These are phyloP conservation scores for Amphiura filiformis DNA, from an alignment of 35 echinoderm and acorn worm genomes.

Conservation along the genomic window DNA sequence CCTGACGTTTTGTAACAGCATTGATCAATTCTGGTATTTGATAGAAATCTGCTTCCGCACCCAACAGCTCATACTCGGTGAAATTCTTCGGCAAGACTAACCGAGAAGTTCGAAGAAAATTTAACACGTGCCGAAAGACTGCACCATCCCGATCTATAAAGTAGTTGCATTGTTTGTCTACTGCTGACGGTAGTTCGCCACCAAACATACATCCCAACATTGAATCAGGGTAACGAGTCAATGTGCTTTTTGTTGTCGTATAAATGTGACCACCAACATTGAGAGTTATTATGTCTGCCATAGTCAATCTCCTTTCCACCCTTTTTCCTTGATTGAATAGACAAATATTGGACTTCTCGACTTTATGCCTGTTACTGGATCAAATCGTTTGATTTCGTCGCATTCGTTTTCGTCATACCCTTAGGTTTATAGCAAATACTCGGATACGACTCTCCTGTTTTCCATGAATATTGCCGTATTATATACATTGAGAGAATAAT, in stretches of 20 bases:
- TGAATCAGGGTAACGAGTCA: neutral
- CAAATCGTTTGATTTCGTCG: too few species aligned
- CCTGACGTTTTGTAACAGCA: too few species aligned
- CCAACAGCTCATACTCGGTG: constrained; percentile 12
- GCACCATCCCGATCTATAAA: constrained; percentile 53
- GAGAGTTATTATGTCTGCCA: too few species aligned
- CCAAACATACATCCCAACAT: constrained; percentile 40
- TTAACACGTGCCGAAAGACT: constrained; percentile 51
- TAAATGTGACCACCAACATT: constrained; percentile 30
- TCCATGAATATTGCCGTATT: too few species aligned
- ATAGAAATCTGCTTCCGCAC: constrained; percentile 43
- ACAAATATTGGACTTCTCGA: too few species aligned
- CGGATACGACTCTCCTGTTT: too few species aligned
- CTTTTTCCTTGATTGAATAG: too few species aligned
- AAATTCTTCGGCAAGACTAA: constrained; percentile 35
- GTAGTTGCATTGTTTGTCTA: constrained; percentile 31
- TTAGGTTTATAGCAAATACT: too few species aligned
- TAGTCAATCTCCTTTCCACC: too few species aligned
- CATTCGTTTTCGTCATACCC: too few species aligned
- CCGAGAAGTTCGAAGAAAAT: constrained; percentile 38
- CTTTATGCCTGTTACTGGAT: too few species aligned
- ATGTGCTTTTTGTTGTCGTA: constrained; percentile 12
- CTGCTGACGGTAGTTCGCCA: neutral
- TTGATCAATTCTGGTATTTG: neutral
- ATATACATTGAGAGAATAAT: too few species aligned